Percentiles rank a stretch among this genome's conserved stretches.
phyloP scores from a whole-genome alignment of 1,140 invertebrate genomes.

The Aphis craccivora region DNA sequence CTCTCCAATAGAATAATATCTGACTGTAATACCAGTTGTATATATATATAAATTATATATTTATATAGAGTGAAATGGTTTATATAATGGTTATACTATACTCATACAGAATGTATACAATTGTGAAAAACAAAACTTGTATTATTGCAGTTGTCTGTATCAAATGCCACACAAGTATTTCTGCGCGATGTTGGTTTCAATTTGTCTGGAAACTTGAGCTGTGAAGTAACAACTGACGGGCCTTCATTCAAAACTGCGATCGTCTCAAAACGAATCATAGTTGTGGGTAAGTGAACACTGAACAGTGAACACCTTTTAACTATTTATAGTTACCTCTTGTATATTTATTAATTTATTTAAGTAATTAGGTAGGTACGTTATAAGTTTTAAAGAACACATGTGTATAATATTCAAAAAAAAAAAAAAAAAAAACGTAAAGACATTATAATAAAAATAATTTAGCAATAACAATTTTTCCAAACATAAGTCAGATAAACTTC shows the following conservation, averaged over 20 bases:
- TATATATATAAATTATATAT: not conserved
- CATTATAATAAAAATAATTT: not conserved
- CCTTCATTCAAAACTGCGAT: constrained; percentile 70
- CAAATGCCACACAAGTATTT: constrained; percentile 78
- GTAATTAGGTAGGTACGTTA: not conserved
- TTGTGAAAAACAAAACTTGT: constrained; percentile 51
- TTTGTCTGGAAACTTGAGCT: constrained; percentile 82
- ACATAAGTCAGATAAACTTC: not conserved
- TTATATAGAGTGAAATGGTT: not conserved
- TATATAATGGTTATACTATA: not conserved
- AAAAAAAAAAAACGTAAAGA: not conserved
- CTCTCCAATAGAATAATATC: not conserved
- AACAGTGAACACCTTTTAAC: not conserved
- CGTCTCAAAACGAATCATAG: constrained; percentile 60
- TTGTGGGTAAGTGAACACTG: constrained; percentile 60
- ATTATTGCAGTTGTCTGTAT: constrained; percentile 72
- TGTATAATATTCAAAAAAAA: not conserved
- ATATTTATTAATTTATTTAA: no score
- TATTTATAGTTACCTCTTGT: not conserved
- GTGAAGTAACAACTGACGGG: constrained; percentile 83
- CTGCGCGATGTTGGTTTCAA: constrained; percentile 75
- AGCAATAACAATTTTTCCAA: not conserved
- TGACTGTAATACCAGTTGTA: no score
- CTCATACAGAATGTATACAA: not conserved
- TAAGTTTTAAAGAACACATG: not conserved